Evolutionary conservation across 1,140 invertebrate species (phyloP), one percentile per base, ranked within the genome.

Genomic region (Sinonovacula constricta): DNA sequence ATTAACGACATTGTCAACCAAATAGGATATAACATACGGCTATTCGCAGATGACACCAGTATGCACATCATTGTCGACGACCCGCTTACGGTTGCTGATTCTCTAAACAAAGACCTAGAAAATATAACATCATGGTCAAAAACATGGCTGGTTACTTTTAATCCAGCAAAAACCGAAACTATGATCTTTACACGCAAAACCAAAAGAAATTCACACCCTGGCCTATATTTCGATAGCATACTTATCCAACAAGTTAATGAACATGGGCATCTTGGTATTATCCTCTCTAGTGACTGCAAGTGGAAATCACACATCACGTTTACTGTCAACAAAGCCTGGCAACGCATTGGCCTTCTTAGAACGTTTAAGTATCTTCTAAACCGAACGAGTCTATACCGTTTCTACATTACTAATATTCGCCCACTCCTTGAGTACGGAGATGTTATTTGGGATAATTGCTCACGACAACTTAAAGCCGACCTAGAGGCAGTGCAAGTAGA

Each of bases 141-240:
- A 7, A 51, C 22, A 34, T 69, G 75, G 66, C 34, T 78, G 4
- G 57, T 60, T 22, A 49, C 36, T 12, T 78, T 78, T 34, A 69
- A 78, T 59, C 66, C 26, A 15, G 15, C 31, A 10, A 78, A 78
- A 69, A 69, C 66, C 24, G 66, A 69, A 63, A 22, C 56, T 28
- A 3, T 62, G n/a, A 5, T 59, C 1, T 26, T 69, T 22, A 62
- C 75, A 2, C 36, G 65, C 15, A 75, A 75, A 57, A 22, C 12
- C 18, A 26, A 36, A 7, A 75, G 56, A 39, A 45, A 36, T 24
- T 22, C 0, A 15, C 51, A 78, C 26, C 75, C 56, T 30, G 7
- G 33, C n/a, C 57, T 78, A 7, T n/a, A 4, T 0, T 49, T 78
- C 51, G 33, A 62, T 63, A 36, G 62, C 53, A 49, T 24, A 18